These are phyloP conservation scores for Peromyscus aztecus DNA, from an alignment of 2,797 vertebrate genomes.

Conservation along the genomic window DNA sequence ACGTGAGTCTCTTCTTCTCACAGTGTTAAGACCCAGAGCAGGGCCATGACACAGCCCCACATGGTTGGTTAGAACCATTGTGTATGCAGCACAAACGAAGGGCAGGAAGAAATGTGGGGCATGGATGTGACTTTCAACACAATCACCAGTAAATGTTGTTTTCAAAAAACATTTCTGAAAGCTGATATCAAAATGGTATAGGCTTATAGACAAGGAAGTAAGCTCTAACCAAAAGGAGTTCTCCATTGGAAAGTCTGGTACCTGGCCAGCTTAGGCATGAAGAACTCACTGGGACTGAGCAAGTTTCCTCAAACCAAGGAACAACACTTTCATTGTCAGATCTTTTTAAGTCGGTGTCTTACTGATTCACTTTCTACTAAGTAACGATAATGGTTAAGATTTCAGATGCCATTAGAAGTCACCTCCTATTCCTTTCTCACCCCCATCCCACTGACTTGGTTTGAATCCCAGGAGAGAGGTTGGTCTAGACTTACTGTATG, in stretches of 20 bases:
- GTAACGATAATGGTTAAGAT: neutral
- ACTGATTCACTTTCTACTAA: neutral
- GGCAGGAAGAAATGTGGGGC: slow-evolving; percentile 42
- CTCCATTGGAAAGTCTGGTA: neutral
- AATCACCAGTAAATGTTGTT: slow-evolving; percentile 31
- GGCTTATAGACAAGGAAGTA: neutral
- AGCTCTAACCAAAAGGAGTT: neutral
- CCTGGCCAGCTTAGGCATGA: neutral
- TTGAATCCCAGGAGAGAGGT: neutral
- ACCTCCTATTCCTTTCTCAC: neutral
- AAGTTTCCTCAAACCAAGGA: neutral
- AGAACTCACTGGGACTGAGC: neutral
- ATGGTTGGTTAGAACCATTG: neutral
- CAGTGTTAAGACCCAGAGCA: slow-evolving; percentile 13
- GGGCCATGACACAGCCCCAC: slow-evolving; percentile 1
- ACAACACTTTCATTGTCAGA: neutral
- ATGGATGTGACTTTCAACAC: neutral
- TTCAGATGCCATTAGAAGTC: neutral
- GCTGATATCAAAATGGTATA: neutral
- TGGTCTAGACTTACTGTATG: neutral
- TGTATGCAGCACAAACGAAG: neutral
- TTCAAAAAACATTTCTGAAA: neutral
- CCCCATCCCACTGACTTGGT: neutral
- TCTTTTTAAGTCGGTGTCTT: neutral
- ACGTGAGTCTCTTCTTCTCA: slow-evolving; percentile 3